phyloP scores from a whole-genome alignment of 2,113 vertebrate species.

The Pelvicachromis taeniatus region DNA sequence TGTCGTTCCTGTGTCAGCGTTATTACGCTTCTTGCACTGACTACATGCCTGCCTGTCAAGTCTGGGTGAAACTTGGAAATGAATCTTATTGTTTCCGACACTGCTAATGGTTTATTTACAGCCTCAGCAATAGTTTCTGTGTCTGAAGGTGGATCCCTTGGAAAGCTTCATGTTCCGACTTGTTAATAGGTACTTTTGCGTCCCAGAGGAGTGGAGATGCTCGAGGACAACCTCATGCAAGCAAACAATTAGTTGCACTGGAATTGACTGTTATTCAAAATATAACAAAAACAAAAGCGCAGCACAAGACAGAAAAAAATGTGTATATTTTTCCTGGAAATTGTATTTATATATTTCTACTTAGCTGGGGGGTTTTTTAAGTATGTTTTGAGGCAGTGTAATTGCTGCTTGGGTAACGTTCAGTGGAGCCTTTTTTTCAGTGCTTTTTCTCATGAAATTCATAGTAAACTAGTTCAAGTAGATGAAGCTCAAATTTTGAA shows the following conservation, averaged over 20 bases:
- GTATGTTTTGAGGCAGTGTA: background rate
- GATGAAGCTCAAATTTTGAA: background rate
- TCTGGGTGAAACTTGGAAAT: slow-evolving; percentile 10
- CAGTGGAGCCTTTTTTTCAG: background rate
- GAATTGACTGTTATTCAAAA: background rate
- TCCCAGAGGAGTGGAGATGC: background rate
- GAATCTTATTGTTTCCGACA: slow-evolving; percentile 50
- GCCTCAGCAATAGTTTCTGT: slow-evolving; percentile 8
- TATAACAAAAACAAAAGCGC: background rate
- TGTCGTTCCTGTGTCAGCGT: background rate
- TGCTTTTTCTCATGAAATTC: background rate
- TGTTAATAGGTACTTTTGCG: background rate
- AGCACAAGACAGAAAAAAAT: background rate
- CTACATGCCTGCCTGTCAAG: background rate
- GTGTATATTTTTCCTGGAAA: background rate
- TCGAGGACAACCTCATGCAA: background rate
- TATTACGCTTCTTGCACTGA: background rate
- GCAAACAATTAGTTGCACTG: background rate
- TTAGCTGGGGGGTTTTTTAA: background rate
- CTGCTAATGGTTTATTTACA: slow-evolving; percentile 62
- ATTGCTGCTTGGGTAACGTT: background rate
- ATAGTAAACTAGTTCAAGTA: background rate
- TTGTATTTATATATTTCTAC: background rate
- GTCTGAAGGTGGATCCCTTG: background rate
- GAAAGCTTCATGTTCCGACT: background rate